A percentile compares a stretch with the other conserved stretches of the same genome.
These are phyloP conservation scores for Ectropis crepuscularia DNA, from an alignment of 2,888 invertebrate species.

Conservation along the genomic window DNA sequence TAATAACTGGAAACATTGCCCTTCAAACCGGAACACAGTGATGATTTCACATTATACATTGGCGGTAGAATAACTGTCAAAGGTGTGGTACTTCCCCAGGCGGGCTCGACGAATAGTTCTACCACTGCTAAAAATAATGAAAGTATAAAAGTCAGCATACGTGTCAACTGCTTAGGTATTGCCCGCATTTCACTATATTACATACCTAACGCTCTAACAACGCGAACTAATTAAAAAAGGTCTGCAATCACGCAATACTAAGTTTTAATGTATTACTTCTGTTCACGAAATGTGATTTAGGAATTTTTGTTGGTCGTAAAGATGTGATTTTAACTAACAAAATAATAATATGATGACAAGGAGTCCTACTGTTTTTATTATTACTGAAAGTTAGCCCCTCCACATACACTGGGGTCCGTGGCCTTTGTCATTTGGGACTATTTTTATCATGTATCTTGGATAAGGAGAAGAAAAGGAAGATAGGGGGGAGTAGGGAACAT, in stretches of 20 bases:
- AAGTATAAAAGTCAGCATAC: neutral
- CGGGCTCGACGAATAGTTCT: too few species aligned
- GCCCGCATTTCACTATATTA: slow-evolving; percentile 11
- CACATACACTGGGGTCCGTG: too few species aligned
- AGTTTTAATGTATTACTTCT: slow-evolving; percentile 24
- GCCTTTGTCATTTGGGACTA: too few species aligned
- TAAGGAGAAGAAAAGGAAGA: too few species aligned
- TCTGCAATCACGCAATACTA: slow-evolving; percentile 22
- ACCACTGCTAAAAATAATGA: too few species aligned
- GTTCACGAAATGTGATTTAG: slow-evolving; percentile 27
- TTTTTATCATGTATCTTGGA: too few species aligned
- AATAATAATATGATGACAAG: neutral
- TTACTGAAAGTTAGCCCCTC: neutral
- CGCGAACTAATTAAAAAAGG: slow-evolving; percentile 27
- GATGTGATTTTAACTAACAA: neutral
- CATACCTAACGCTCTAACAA: slow-evolving; percentile 23
- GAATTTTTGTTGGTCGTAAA: neutral
- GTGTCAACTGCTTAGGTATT: slow-evolving; percentile 6
- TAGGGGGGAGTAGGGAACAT: too few species aligned
- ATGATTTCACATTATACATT: too few species aligned
- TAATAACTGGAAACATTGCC: too few species aligned
- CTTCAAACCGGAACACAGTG: too few species aligned
- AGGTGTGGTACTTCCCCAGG: too few species aligned
- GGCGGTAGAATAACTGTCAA: too few species aligned
- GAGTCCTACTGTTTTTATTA: neutral